Conservation (phyloP, 2,113 vertebrate genomes). For the Malurus cyaneus region DNA sequence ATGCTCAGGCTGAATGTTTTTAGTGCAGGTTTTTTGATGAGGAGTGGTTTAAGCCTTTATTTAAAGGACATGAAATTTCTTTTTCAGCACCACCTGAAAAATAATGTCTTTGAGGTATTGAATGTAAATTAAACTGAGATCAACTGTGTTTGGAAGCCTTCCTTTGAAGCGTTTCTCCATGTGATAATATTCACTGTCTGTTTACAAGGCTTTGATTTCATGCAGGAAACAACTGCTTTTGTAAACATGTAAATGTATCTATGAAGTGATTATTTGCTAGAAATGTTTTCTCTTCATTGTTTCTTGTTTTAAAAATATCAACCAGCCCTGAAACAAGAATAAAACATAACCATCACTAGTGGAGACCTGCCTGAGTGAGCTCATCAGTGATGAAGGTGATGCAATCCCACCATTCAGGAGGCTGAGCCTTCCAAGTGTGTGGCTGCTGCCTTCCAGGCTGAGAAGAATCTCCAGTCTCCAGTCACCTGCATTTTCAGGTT, state of each 20-base stretch:
- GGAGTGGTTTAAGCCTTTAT: neutral
- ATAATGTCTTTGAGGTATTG: neutral
- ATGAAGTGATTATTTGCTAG: neutral
- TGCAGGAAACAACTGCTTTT: neutral
- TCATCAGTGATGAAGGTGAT: neutral
- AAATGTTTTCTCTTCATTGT: neutral
- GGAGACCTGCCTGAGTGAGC: neutral
- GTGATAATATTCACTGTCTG: neutral
- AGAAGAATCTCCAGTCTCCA: neutral
- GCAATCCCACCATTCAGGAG: neutral
- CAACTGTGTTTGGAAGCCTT: neutral
- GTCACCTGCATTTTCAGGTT: neutral
- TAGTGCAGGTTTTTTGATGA: neutral
- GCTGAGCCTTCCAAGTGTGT: neutral
- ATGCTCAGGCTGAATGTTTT: neutral
- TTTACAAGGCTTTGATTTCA: slow-evolving; percentile 1
- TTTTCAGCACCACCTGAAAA: neutral
- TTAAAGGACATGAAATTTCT: neutral
- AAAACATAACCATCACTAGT: neutral
- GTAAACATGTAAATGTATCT: neutral
- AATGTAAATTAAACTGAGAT: neutral
- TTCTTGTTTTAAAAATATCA: neutral
- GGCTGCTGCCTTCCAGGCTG: neutral
- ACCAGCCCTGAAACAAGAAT: neutral
- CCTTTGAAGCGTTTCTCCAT: neutral